Evolutionary conservation across 2,888 invertebrate species (phyloP).

Genomic region (Chelonus formosanus): DNA sequence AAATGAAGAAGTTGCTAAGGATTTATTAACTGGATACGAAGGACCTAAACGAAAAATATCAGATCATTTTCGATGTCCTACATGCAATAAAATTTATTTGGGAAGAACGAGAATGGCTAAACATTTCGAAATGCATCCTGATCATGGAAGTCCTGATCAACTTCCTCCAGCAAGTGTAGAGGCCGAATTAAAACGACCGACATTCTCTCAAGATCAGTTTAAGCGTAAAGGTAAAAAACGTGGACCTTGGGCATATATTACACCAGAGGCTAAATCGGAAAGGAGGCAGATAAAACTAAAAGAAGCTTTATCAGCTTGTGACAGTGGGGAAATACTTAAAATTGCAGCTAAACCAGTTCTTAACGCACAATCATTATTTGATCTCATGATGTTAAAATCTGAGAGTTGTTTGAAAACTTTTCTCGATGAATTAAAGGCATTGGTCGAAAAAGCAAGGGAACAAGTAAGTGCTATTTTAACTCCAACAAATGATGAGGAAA

Average conservation of each 20-base stretch:
- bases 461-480: conserved; percentile 51
- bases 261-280: conserved; percentile 59
- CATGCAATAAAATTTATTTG: conserved; percentile 73
- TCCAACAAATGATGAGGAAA: conserved; percentile 41
- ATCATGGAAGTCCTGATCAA: conserved; percentile 67
- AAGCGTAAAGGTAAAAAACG: conserved; percentile 61
- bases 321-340: conserved; percentile 55
- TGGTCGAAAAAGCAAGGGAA: conserved; percentile 54
- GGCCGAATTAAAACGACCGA: conserved; percentile 51
- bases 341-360: conserved; percentile 60
- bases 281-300: conserved; percentile 56
- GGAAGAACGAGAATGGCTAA: conserved; percentile 70
- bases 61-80: conserved; percentile 69
- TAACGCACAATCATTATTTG: conserved; percentile 56
- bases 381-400: conserved; percentile 57
- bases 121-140: conserved; percentile 72
- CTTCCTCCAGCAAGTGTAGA: conserved; percentile 57
- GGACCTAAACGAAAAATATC: conserved; percentile 66
- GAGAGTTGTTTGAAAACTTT: conserved; percentile 56
- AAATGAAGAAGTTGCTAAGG: conserved; percentile 54
- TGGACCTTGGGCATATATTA: conserved; percentile 61
- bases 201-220: conserved; percentile 45
- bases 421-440: conserved; percentile 53
- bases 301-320: conserved; percentile 60
- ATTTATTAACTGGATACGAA: conserved; percentile 56